Evolutionary conservation across 2,113 vertebrate species (phyloP).

Genomic region (Gymnogyps californianus): DNA sequence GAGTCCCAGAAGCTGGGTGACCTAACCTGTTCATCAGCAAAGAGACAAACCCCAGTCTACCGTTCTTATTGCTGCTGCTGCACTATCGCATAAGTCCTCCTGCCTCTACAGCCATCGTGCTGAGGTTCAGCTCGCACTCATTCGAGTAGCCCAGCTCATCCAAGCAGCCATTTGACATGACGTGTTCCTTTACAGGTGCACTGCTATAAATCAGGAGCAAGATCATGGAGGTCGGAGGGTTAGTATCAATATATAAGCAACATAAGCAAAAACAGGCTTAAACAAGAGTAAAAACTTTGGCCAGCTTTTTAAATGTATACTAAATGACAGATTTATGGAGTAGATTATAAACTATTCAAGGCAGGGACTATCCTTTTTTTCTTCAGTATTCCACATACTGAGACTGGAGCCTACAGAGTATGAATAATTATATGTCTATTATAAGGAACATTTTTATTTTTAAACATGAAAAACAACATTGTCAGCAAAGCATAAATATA

Average conservation of each 20-base stretch:
- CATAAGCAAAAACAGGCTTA: background rate
- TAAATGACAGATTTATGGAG: conserved; percentile 10
- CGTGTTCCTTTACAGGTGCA: background rate
- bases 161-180: background rate
- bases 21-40: background rate
- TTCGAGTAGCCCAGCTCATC: fast-evolving
- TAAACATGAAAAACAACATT: background rate
- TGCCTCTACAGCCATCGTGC: fast-evolving
- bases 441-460: conserved; percentile 23
- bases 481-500: background rate
- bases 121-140: background rate
- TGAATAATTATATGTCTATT: conserved; percentile 34
- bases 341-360: background rate
- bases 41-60: background rate
- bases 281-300: background rate
- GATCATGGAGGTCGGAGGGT: background rate
- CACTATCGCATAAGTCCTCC: background rate
- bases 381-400: background rate
- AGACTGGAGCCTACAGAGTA: background rate
- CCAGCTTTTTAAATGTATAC: background rate
- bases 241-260: background rate
- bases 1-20: background rate
- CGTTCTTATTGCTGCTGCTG: background rate
- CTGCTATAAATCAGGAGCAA: background rate
- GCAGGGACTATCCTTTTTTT: background rate